These are phyloP conservation scores for Odocoileus virginianus DNA, from an alignment of 2,113 vertebrate genomes.

Conservation along the genomic window DNA sequence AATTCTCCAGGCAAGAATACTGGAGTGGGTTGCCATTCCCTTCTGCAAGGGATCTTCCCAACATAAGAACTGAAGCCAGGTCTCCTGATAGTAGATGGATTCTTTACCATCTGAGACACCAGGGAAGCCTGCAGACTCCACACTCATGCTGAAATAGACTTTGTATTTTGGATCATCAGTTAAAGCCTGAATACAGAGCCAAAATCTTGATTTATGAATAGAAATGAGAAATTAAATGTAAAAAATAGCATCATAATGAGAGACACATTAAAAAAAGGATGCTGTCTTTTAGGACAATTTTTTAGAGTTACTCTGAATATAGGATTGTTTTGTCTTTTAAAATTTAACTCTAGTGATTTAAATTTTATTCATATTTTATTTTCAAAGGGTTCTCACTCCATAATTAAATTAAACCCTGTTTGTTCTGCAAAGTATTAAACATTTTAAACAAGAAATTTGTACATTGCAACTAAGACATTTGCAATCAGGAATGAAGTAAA, in stretches of 20 bases:
- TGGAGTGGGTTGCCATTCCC: not conserved
- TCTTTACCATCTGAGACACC: not conserved
- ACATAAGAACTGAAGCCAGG: not conserved
- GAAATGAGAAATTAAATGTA: not conserved
- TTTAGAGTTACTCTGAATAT: not conserved
- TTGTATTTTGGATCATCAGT: not conserved
- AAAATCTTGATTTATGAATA: not conserved
- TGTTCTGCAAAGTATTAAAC: constrained; percentile 20
- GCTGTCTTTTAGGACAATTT: not conserved
- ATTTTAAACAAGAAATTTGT: not conserved
- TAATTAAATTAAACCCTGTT: constrained; percentile 26
- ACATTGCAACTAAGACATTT: constrained; percentile 21
- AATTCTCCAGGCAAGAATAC: not conserved
- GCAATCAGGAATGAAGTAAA: not conserved
- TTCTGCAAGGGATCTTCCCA: not conserved
- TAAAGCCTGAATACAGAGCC: not conserved
- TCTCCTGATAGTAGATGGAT: not conserved
- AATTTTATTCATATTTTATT: constrained; percentile 22
- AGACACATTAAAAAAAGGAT: not conserved
- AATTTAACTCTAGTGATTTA: not conserved
- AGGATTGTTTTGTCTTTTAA: not conserved
- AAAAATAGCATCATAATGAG: not conserved
- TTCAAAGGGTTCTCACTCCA: not conserved
- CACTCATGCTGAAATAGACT: not conserved
- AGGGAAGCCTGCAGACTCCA: not conserved